phyloP scores from a whole-genome alignment of 2,113 vertebrate genomes.

The Sminthopsis crassicaudata region DNA sequence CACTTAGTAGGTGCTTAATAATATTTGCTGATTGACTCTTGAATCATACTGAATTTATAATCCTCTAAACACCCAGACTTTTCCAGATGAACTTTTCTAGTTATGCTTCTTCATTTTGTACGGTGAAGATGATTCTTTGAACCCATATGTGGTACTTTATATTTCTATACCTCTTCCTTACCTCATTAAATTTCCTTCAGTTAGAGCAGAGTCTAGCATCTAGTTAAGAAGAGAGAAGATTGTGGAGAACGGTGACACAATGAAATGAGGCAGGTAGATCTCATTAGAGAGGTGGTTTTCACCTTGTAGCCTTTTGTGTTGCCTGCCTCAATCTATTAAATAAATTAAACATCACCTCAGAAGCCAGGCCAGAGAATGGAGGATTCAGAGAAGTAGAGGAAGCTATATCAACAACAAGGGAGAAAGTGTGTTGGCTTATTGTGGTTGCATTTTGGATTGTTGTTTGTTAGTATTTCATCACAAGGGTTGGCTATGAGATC shows the following conservation, averaged over 20 bases:
- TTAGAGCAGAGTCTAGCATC: not conserved
- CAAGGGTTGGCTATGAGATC: not conserved
- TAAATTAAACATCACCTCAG: not conserved
- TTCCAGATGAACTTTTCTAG: not conserved
- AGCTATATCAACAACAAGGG: not conserved
- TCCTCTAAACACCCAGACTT: not conserved
- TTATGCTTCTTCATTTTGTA: not conserved
- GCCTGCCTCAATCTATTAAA: not conserved
- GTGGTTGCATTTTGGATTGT: not conserved
- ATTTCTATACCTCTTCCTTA: not conserved
- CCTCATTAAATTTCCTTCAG: not conserved
- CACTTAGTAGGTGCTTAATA: not conserved
- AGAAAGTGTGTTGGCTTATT: not conserved
- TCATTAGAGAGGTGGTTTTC: not conserved
- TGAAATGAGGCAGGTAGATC: not conserved
- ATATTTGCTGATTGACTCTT: not conserved
- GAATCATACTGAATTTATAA: not conserved
- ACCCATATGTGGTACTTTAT: not conserved
- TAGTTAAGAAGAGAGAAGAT: not conserved
- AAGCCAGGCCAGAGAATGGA: not conserved
- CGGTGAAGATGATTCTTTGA: not conserved
- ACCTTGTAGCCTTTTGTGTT: not conserved
- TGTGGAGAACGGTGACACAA: not conserved
- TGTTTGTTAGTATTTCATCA: not conserved
- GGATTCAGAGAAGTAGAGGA: not conserved